Conservation (phyloP, 2,113 vertebrate species). For the Monopterus albus region DNA sequence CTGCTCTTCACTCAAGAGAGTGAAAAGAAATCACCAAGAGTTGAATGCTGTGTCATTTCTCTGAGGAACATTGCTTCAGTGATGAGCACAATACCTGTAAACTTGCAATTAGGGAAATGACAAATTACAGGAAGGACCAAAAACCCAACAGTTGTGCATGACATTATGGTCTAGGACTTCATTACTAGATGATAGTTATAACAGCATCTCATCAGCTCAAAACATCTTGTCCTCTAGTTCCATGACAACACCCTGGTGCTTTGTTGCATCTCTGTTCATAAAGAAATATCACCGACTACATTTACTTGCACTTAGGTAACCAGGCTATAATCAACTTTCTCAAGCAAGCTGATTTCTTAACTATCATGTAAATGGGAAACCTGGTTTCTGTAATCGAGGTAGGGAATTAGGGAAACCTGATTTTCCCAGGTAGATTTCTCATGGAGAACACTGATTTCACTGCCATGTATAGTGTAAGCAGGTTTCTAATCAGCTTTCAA, state of each 20-base stretch:
- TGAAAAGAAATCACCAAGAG: not conserved
- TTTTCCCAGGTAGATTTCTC: no score
- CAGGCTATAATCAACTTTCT: no score
- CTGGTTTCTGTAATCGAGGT: no score
- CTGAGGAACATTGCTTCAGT: not conserved
- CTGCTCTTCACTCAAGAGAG: not conserved
- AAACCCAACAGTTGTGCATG: conserved; percentile 24
- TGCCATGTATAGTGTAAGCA: no score
- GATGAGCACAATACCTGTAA: not conserved
- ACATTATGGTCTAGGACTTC: not conserved
- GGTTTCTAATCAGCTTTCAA: no score
- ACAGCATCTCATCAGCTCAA: no score
- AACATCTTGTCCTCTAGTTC: conserved; percentile 10
- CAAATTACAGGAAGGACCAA: conserved; percentile 9
- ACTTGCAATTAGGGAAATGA: conserved; percentile 21
- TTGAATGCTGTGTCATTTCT: conserved; percentile 21
- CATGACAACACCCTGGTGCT: not conserved
- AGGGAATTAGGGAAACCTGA: no score
- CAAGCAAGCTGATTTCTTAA: no score
- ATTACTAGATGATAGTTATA: no score
- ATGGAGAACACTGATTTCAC: no score
- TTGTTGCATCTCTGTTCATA: not conserved
- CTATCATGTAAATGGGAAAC: no score
- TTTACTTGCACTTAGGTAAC: no score
- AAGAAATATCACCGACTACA: not conserved